phyloP scores from a whole-genome alignment of 2,113 vertebrate genomes.

The Eudorcas thomsonii region DNA sequence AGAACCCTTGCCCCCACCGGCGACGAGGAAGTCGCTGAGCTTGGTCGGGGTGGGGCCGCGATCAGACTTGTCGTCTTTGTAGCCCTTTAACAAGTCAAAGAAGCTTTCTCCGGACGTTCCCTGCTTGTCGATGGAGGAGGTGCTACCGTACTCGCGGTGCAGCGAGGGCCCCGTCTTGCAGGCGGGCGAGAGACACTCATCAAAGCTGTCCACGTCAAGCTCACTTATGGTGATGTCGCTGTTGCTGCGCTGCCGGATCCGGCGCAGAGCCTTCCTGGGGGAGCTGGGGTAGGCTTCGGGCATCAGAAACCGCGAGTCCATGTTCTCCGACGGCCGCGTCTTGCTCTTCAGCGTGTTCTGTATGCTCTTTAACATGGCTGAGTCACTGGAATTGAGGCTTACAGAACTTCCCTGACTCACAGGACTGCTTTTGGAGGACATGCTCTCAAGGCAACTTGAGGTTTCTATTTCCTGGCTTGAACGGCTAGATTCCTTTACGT shows the following conservation, averaged over 20 bases:
- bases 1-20: constrained; percentile 85
- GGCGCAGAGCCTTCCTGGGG: constrained; percentile 87
- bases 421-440: constrained; percentile 89
- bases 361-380: constrained; percentile 94
- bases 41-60: constrained; percentile 87
- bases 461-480: constrained; percentile 87
- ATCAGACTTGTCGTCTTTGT: constrained; percentile 91
- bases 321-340: constrained; percentile 87
- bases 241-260: constrained; percentile 95
- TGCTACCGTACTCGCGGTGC: constrained; percentile 97
- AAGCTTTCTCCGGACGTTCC: constrained; percentile 93
- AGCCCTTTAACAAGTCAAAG: constrained; percentile 93
- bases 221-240: constrained; percentile 96
- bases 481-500: constrained; percentile 83
- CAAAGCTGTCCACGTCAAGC: constrained; percentile 93
- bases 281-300: constrained; percentile 92
- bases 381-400: constrained; percentile 91
- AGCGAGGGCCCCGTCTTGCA: constrained; percentile 90
- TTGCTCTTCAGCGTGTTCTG: constrained; percentile 92
- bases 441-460: constrained; percentile 88
- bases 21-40: constrained; percentile 89
- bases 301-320: constrained; percentile 89
- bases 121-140: constrained; percentile 97
- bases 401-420: constrained; percentile 88
- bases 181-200: constrained; percentile 90